A percentile compares a stretch with the other conserved stretches of the same genome.
phyloP scores from a whole-genome alignment of 2,113 vertebrate species.

The Poeciliopsis turrubarensis region DNA sequence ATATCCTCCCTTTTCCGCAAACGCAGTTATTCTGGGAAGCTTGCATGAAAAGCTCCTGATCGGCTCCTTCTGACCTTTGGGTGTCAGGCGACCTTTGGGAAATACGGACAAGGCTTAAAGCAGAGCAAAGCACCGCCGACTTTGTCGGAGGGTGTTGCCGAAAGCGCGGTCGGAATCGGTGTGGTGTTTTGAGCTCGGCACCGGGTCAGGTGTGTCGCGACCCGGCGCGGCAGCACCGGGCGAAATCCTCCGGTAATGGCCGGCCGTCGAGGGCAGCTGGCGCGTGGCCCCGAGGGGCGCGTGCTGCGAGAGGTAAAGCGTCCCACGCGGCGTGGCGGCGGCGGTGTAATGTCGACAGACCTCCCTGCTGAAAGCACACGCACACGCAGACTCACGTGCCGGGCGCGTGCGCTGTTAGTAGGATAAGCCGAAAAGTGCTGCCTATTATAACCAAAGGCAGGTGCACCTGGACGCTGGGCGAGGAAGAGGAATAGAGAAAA shows the following conservation, averaged over 20 bases:
- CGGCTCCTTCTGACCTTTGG: neutral
- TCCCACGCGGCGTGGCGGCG: slow-evolving; percentile 48
- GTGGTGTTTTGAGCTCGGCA: slow-evolving; percentile 13
- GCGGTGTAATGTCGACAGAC: slow-evolving; percentile 59
- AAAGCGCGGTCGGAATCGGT: neutral
- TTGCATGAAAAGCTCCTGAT: neutral
- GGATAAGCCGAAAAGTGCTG: slow-evolving; percentile 76
- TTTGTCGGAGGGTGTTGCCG: slow-evolving; percentile 59
- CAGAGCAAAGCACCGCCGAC: slow-evolving; percentile 30
- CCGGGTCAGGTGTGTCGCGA: slow-evolving; percentile 56
- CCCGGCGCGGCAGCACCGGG: slow-evolving; percentile 37
- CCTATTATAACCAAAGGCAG: slow-evolving; percentile 68
- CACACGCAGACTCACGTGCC: slow-evolving; percentile 10
- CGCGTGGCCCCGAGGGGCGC: slow-evolving; percentile 35
- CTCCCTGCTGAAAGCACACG: slow-evolving; percentile 23
- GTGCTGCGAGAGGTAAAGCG: slow-evolving; percentile 35
- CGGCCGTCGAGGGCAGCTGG: slow-evolving; percentile 53
- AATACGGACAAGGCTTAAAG: neutral
- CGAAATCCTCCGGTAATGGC: slow-evolving; percentile 60
- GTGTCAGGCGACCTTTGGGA: neutral
- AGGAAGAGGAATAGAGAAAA: slow-evolving; percentile 58
- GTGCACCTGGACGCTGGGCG: slow-evolving; percentile 40
- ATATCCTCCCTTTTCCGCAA: neutral
- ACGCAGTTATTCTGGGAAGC: neutral
- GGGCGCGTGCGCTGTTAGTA: slow-evolving; percentile 37